A percentile compares a stretch with the other conserved stretches of the same genome.
Conservation (phyloP, 2,888 invertebrate genomes). For the Podotricha telesiphe region DNA sequence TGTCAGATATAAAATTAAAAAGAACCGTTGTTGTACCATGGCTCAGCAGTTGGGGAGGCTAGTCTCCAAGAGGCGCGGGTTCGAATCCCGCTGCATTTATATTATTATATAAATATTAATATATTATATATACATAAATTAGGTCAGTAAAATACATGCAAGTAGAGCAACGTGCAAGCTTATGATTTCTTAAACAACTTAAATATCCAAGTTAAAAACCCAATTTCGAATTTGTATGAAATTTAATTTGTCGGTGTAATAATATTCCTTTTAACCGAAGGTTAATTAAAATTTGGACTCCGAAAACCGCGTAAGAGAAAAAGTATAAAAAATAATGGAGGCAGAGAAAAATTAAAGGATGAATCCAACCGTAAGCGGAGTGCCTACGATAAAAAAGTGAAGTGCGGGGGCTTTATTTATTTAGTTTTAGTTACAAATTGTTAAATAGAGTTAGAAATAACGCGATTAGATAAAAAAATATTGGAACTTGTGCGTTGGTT, state of each 20-base stretch:
- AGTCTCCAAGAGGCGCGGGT: too few relatives aligned
- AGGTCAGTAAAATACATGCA: background rate
- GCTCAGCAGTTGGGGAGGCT: too few relatives aligned
- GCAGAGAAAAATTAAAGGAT: slow-evolving; percentile 67
- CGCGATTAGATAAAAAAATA: background rate
- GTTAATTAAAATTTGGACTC: slow-evolving; percentile 41
- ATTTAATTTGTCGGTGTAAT: slow-evolving; percentile 32
- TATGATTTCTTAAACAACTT: slow-evolving; percentile 20
- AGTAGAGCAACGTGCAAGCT: slow-evolving; percentile 21
- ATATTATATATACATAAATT: too few relatives aligned
- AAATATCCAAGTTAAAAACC: slow-evolving; percentile 17
- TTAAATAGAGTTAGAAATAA: slow-evolving; percentile 7
- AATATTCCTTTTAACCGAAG: slow-evolving; percentile 34
- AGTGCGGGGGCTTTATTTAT: slow-evolving; percentile 61
- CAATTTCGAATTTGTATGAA: slow-evolving; percentile 20
- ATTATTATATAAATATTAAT: too few relatives aligned
- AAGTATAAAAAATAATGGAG: slow-evolving; percentile 57
- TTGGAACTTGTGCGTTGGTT: background rate
- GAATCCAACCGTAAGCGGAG: slow-evolving; percentile 68
- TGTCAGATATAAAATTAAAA: too few relatives aligned
- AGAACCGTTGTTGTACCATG: too few relatives aligned
- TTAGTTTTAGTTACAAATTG: slow-evolving; percentile 13
- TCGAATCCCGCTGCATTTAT: too few relatives aligned
- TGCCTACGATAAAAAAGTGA: slow-evolving; percentile 64
- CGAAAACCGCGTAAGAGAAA: slow-evolving; percentile 37